A percentile compares a stretch with the other conserved stretches of the same genome.
Conservation (phyloP, 2,113 vertebrate species). For the Sphyrna mokarran region DNA sequence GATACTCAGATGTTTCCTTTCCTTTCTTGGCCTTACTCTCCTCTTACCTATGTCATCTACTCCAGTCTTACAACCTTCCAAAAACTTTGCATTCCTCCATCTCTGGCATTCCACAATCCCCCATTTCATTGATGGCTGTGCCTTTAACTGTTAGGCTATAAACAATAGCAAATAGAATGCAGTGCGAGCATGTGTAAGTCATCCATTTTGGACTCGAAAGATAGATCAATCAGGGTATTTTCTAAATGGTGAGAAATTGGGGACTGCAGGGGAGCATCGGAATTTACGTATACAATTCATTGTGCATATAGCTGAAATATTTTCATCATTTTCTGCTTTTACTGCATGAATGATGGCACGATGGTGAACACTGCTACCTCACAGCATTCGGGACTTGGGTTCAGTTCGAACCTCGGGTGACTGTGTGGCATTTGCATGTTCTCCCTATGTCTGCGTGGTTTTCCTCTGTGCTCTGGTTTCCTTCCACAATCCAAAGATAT, state of each 20-base stretch:
- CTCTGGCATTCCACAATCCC: background rate
- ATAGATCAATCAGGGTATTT: background rate
- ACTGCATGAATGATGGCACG: background rate
- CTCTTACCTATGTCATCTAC: background rate
- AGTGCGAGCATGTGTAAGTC: background rate
- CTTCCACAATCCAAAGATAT: too few relatives aligned
- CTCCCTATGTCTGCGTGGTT: too few relatives aligned
- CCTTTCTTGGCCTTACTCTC: background rate
- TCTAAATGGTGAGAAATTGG: background rate
- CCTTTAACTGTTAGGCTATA: background rate
- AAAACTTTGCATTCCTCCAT: background rate
- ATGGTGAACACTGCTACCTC: too few relatives aligned
- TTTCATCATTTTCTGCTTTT: too few relatives aligned
- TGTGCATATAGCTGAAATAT: background rate
- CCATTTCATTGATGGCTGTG: background rate
- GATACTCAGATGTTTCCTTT: background rate
- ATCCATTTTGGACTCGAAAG: background rate
- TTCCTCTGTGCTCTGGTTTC: too few relatives aligned
- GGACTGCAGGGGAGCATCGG: background rate
- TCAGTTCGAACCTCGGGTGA: too few relatives aligned
- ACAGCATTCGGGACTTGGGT: too few relatives aligned
- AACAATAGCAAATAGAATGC: background rate
- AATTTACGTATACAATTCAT: background rate
- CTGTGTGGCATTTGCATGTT: too few relatives aligned
- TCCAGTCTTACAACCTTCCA: background rate